These are phyloP conservation scores for Microplitis manilae DNA, from an alignment of 2,888 invertebrate species.

Conservation along the genomic window DNA sequence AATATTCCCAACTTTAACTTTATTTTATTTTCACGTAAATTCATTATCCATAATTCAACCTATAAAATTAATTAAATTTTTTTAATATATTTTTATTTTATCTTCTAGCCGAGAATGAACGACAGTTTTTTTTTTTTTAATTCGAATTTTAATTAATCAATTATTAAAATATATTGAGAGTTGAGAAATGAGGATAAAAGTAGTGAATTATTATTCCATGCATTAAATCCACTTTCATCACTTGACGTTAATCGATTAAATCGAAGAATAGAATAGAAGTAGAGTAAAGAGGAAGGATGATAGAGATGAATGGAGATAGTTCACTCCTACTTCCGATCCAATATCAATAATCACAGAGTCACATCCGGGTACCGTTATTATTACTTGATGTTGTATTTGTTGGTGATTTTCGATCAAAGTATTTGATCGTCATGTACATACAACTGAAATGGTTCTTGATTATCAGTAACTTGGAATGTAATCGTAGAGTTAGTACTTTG, in stretches of 20 bases:
- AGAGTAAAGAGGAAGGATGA: neutral
- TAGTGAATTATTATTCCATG: neutral
- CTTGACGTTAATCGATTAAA: neutral
- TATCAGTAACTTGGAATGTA: conserved; percentile 31
- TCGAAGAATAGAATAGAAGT: neutral
- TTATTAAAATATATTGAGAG: neutral
- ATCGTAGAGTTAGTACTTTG: conserved; percentile 17
- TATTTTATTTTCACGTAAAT: neutral
- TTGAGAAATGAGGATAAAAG: neutral
- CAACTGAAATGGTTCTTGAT: conserved; percentile 31
- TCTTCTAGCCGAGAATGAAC: neutral
- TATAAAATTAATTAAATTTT: neutral
- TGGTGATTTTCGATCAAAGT: conserved; percentile 34
- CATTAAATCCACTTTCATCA: neutral
- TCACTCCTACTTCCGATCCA: neutral
- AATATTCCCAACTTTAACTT: conserved; percentile 4
- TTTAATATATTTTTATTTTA: neutral
- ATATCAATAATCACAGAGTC: conserved; percentile 20
- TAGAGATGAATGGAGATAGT: neutral
- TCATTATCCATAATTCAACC: neutral
- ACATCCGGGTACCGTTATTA: conserved; percentile 3
- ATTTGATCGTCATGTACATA: conserved; percentile 33
- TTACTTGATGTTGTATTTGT: neutral
- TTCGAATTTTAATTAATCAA: neutral
- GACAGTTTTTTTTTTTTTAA: neutral